Base-by-base conservation (phyloP, 2,797 vertebrate species). In the Pygocentrus nattereri region DNA sequence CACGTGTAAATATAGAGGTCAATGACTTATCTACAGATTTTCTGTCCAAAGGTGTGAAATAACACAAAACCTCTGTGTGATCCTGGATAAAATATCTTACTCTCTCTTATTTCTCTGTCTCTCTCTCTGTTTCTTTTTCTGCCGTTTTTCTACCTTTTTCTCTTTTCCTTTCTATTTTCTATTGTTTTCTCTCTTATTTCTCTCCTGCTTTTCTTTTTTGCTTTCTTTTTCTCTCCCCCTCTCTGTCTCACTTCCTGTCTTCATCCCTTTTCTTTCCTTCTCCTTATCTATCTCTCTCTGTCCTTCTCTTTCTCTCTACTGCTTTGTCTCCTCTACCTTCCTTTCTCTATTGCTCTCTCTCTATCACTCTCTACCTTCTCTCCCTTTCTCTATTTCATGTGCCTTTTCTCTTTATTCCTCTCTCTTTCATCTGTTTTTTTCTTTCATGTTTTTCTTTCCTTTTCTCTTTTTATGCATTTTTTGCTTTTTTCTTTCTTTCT, bases 1-100 rank as follows among this genome's bases (percentile, higher is more conserved):
- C 58, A 25, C 74, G 62, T 44, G 21, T 18, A n/a, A 3, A 21
- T 21, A 56, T 10, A 34, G 7, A 31, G 10, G 30, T 69, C 65
- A 47, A 16, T 82, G 47, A 34, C 56, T 41, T 15, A 41, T 44
- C 54, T 19, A 52, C 65, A 64, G 69, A 13, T 27, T 74, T 74
- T 71, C 7, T 49, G 25, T 65, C 15, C 5, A 27, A 27, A 61
- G 13, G 56, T 64, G 67, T 77, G 10, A 73, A 72, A 27, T 58
- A 34, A 52, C 71, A n/a, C 23, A 47, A 64, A 74, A 6, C 23
- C 76, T 41, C 59, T 16, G 0, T 31, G 19, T n/a, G 13, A 52
- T 65, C 59, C 72, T 47, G 30, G 31, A 81, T 61, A 69, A 74
- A 19, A n/a, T 52, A 52, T 13, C 13, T 71, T n/a, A 16, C 4